Percentiles rank a stretch among this genome's conserved stretches.
Conservation (phyloP, 2,888 invertebrate genomes). For the Tetropium fuscum region DNA sequence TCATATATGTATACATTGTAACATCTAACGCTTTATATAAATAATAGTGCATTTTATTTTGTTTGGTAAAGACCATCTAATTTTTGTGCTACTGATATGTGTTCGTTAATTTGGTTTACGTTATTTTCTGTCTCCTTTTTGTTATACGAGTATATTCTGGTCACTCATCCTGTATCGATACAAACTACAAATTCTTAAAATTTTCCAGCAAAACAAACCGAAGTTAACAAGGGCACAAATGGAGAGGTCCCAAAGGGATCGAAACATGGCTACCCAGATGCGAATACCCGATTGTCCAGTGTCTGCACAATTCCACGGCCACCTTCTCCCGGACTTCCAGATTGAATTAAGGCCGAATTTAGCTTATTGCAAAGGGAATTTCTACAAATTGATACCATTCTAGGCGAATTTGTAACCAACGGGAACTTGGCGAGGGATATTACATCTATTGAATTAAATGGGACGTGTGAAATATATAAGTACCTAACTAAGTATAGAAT, state of each 20-base stretch:
- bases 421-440: conserved; percentile 31
- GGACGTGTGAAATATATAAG: no score
- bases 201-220: conserved; percentile 52
- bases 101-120: no score
- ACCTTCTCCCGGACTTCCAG: conserved; percentile 55
- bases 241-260: conserved; percentile 52
- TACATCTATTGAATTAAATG: conserved; percentile 14
- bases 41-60: no score
- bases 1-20: no score
- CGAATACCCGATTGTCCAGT: conserved; percentile 62
- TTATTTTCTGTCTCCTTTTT: no score
- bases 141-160: no score
- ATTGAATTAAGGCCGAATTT: conserved; percentile 61
- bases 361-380: conserved; percentile 60
- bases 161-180: no score
- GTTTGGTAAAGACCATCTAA: no score
- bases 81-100: no score
- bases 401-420: conserved; percentile 39
- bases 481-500: no score
- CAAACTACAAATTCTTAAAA: conserved; percentile 48
- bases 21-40: no score
- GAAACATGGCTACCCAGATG: conserved; percentile 60
- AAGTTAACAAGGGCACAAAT: conserved; percentile 59
- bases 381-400: conserved; percentile 54
- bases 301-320: conserved; percentile 59